These are phyloP conservation scores for Circaetus cinerascens DNA, from an alignment of 2,113 vertebrate species.

Conservation along the genomic window DNA sequence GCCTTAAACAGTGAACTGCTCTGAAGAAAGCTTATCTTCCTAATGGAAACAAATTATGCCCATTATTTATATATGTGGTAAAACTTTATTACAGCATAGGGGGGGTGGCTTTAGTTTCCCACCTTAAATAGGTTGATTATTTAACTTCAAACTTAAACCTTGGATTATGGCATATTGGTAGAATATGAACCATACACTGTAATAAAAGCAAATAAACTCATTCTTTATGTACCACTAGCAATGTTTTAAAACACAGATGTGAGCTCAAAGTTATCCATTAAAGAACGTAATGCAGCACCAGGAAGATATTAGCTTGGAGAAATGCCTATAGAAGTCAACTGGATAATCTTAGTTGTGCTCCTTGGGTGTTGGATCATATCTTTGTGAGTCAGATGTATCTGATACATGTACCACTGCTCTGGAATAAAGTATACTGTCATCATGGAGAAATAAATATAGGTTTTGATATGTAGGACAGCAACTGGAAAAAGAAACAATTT, in stretches of 20 bases:
- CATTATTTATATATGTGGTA: slow-evolving; percentile 16
- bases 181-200: not conserved
- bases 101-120: not conserved
- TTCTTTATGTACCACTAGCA: not conserved
- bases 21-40: slow-evolving; percentile 66
- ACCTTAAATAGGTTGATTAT: not conserved
- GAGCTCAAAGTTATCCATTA: not conserved
- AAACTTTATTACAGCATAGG: not conserved
- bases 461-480: not conserved
- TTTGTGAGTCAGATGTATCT: not conserved
- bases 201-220: not conserved
- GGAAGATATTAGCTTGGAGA: not conserved
- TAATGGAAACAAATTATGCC: slow-evolving; percentile 46
- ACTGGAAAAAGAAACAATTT: not conserved
- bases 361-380: not conserved
- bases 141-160: not conserved
- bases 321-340: not conserved
- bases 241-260: not conserved
- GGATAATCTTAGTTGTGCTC: not conserved
- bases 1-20: slow-evolving; percentile 76
- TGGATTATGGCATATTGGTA: not conserved
- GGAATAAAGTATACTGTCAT: not conserved
- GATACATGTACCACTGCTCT: not conserved
- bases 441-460: not conserved
- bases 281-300: not conserved